A percentile compares a stretch with the other conserved stretches of the same genome.
Conservation (phyloP, 2,797 vertebrate genomes). For the Xiphophorus birchmanni region DNA sequence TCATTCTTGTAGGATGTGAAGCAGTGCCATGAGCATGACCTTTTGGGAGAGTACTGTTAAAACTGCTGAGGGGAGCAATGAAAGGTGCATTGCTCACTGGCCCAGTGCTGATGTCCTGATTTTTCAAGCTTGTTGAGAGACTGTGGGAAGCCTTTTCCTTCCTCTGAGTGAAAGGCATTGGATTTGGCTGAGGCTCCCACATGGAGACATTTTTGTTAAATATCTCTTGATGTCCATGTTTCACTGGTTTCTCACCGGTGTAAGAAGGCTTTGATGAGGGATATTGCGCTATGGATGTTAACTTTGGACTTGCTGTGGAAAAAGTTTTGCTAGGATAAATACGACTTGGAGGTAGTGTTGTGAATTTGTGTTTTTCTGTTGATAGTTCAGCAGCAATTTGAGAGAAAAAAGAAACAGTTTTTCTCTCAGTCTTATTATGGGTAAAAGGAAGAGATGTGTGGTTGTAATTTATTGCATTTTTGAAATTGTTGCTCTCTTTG, state of each 20-base stretch:
- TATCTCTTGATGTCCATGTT: slow-evolving; percentile 19
- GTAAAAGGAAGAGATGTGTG: slow-evolving; percentile 13
- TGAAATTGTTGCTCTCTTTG: slow-evolving; percentile 10
- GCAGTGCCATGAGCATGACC: slow-evolving; percentile 25
- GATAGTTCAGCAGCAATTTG: slow-evolving; percentile 21
- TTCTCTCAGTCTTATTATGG: slow-evolving; percentile 22
- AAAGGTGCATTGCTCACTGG: slow-evolving; percentile 29
- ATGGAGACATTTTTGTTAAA: slow-evolving; percentile 11
- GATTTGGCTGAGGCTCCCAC: slow-evolving; percentile 13
- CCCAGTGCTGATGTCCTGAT: slow-evolving; percentile 24
- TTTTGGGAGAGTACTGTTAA: slow-evolving; percentile 29
- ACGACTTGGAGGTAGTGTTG: slow-evolving; percentile 5
- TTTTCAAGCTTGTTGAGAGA: slow-evolving; percentile 27
- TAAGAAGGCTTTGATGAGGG: slow-evolving; percentile 29
- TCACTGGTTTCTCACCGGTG: slow-evolving; percentile 11
- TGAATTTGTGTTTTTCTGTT: slow-evolving; percentile 19
- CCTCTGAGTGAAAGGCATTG: slow-evolving; percentile 25
- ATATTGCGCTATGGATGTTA: slow-evolving; percentile 24
- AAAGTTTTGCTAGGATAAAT: slow-evolving; percentile 15
- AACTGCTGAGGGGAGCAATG: slow-evolving; percentile 19
- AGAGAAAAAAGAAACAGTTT: slow-evolving; percentile 18
- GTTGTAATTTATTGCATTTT: slow-evolving; percentile 14
- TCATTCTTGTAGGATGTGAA: slow-evolving; percentile 43
- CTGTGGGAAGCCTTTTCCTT: slow-evolving; percentile 26
- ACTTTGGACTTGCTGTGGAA: slow-evolving; percentile 7